phyloP scores from a whole-genome alignment of 2,797 vertebrate genomes.

The Carcharodon carcharias region DNA sequence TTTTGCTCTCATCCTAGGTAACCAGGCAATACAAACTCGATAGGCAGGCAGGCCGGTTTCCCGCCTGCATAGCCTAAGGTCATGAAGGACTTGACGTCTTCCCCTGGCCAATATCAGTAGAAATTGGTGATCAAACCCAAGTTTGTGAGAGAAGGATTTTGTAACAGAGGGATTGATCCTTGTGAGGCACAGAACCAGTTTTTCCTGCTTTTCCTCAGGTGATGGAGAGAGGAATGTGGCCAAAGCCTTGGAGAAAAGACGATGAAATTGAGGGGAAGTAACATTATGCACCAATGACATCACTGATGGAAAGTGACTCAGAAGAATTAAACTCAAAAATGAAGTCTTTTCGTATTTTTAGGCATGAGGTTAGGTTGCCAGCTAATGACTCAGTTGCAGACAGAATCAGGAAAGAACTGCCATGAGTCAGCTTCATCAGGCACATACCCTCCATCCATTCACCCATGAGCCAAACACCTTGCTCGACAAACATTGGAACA shows the following conservation, averaged over 20 bases:
- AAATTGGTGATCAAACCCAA: neutral
- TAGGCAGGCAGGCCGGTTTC: too few relatives aligned
- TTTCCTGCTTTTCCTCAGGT: neutral
- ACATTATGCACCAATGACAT: neutral
- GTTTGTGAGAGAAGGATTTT: neutral
- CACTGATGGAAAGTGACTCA: neutral
- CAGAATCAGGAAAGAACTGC: neutral
- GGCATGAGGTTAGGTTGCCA: too few relatives aligned
- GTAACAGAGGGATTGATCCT: too few relatives aligned
- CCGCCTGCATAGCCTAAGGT: neutral
- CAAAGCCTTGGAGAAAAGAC: neutral
- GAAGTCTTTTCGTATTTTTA: neutral
- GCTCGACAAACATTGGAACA: too few relatives aligned
- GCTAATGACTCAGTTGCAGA: neutral
- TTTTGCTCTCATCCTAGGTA: neutral
- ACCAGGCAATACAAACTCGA: neutral
- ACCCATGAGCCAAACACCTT: neutral
- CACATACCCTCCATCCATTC: neutral
- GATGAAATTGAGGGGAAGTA: neutral
- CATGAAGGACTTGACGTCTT: neutral
- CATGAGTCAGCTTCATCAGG: neutral
- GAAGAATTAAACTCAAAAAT: neutral
- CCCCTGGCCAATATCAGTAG: neutral
- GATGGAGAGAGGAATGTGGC: neutral
- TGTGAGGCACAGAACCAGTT: neutral